These are phyloP conservation scores for Anniella stebbinsi DNA, from an alignment of 2,797 vertebrate genomes.

Conservation along the genomic window DNA sequence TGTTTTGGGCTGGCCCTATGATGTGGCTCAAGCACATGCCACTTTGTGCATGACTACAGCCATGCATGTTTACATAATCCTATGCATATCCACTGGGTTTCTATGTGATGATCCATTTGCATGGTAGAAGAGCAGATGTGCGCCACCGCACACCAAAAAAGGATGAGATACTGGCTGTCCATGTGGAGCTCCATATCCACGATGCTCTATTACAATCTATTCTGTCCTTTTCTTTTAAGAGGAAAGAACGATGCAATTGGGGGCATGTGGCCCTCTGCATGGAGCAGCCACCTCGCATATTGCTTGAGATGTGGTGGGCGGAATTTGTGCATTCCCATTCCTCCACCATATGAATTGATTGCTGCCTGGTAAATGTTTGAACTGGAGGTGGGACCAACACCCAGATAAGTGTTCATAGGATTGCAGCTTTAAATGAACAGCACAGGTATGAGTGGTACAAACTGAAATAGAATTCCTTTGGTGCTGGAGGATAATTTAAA, in stretches of 20 bases:
- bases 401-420: not conserved
- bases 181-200: not conserved
- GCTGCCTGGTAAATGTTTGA: not conserved
- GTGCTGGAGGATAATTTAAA: constrained; percentile 57
- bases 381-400: not conserved
- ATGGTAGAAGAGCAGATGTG: not conserved
- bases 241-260: not conserved
- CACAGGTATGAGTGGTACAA: constrained; percentile 50
- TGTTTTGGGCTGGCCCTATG: no score
- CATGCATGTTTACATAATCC: not conserved
- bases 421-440: constrained; percentile 36
- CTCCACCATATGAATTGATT: not conserved
- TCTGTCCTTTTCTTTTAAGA: not conserved
- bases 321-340: not conserved
- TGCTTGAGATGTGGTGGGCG: not conserved
- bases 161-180: no score
- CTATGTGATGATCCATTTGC: not conserved
- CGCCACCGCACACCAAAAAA: not conserved
- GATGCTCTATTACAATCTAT: not conserved
- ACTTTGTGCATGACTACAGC: not conserved
- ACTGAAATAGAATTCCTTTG: constrained; percentile 64
- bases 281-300: no score
- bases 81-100: no score
- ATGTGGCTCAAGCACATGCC: not conserved
- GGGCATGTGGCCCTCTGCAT: not conserved